Evolutionary conservation across 2,113 vertebrate species (phyloP).

Genomic region (Urocitellus parryii): DNA sequence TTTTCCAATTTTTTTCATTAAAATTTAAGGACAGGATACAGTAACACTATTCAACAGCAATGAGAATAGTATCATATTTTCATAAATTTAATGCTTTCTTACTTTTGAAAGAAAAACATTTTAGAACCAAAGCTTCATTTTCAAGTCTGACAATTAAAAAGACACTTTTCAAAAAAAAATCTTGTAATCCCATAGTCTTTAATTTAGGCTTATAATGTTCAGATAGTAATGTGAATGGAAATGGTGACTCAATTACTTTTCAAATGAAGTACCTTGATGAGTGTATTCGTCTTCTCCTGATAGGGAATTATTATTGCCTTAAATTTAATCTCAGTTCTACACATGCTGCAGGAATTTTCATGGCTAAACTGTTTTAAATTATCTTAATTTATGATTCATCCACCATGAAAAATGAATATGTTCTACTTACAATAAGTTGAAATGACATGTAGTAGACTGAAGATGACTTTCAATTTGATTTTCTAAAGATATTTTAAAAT

Average conservation of each 20-base stretch:
- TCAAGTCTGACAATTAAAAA: conserved; percentile 50
- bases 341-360: conserved; percentile 63
- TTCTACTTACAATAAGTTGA: conserved; percentile 10
- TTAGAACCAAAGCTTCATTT: conserved; percentile 26
- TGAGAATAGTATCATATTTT: background rate
- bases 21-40: background rate
- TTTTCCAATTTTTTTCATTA: background rate
- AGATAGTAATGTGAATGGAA: conserved; percentile 57
- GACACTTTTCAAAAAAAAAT: conserved; percentile 17
- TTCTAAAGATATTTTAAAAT: conserved; percentile 45
- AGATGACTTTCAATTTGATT: conserved; percentile 56
- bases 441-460: background rate
- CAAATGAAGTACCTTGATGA: conserved; percentile 60
- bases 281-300: conserved; percentile 65
- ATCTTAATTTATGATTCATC: conserved; percentile 57
- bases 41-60: background rate
- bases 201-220: conserved; percentile 63
- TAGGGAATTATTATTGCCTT: conserved; percentile 67
- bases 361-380: conserved; percentile 71
- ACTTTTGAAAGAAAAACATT: conserved; percentile 53
- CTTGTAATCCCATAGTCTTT: conserved; percentile 45
- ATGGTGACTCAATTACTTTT: conserved; percentile 49
- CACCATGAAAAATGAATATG: conserved; percentile 63
- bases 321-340: conserved; percentile 67
- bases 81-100: conserved; percentile 1